Conservation (phyloP, 2,797 vertebrate species). For the Aldrovandia affinis region DNA sequence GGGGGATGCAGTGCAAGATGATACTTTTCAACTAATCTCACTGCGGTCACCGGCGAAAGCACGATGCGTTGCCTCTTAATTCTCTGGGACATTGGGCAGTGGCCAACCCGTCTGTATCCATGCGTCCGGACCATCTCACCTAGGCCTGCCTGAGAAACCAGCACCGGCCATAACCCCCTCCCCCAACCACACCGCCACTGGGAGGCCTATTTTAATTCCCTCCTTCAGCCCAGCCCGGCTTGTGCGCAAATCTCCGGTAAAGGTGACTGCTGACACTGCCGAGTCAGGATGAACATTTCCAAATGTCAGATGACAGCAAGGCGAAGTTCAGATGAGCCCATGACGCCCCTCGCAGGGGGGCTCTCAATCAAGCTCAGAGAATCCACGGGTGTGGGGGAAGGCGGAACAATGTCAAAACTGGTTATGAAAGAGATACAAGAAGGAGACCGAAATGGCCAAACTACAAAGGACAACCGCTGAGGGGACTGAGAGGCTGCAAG, state of each 20-base stretch:
- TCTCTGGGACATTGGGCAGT: conserved; percentile 38
- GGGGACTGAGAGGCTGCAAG: conserved; percentile 37
- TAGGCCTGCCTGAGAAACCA: too few species aligned
- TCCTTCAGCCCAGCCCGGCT: conserved; percentile 70
- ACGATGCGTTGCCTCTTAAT: conserved; percentile 56
- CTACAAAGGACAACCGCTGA: neutral
- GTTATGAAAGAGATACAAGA: conserved; percentile 46
- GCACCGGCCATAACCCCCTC: conserved; percentile 38
- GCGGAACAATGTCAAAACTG: neutral
- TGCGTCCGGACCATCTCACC: too few species aligned
- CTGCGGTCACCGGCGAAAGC: conserved; percentile 58
- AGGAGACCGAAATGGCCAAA: conserved; percentile 51
- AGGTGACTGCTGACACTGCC: conserved; percentile 77
- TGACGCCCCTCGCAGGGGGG: conserved; percentile 63
- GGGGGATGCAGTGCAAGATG: conserved; percentile 51
- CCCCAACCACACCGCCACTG: conserved; percentile 40
- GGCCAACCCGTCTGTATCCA: neutral
- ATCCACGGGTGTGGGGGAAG: conserved; percentile 51
- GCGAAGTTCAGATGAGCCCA: conserved; percentile 63
- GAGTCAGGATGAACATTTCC: conserved; percentile 55
- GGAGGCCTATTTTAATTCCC: conserved; percentile 75
- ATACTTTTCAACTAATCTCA: conserved; percentile 61
- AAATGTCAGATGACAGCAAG: conserved; percentile 74
- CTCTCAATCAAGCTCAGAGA: conserved; percentile 62
- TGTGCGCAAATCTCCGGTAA: conserved; percentile 71